phyloP scores from a whole-genome alignment of 2,888 invertebrate species.

The Heliconius sara region DNA sequence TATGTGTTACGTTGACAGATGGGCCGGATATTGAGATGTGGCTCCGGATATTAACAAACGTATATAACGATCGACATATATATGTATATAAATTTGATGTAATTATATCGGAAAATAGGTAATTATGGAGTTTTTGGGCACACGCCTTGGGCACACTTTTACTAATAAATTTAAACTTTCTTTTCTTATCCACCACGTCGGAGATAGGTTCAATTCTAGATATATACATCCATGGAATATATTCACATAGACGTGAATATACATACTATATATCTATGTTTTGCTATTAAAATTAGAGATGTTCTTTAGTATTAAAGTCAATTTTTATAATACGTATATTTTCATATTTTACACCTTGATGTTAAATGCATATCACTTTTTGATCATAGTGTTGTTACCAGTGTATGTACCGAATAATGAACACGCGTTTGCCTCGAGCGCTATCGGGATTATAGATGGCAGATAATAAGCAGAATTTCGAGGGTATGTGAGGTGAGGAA shows the following conservation, averaged over 20 bases:
- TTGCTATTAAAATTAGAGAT: too few relatives aligned
- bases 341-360: too few relatives aligned
- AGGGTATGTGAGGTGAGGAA: conserved; percentile 55
- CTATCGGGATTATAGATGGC: conserved; percentile 46
- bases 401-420: conserved; percentile 12
- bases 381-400: neutral
- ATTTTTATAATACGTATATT: too few relatives aligned
- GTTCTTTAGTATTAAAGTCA: too few relatives aligned
- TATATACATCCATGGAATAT: neutral
- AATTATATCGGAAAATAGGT: conserved; percentile 1
- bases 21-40: conserved; percentile 69
- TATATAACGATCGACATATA: conserved; percentile 37
- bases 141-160: too few relatives aligned
- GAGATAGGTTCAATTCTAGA: neutral
- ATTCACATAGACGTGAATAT: neutral
- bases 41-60: conserved; percentile 66
- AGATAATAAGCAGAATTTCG: conserved; percentile 48
- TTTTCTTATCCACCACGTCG: too few relatives aligned
- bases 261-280: too few relatives aligned
- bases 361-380: neutral
- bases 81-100: conserved; percentile 22
- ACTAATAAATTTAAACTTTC: too few relatives aligned
- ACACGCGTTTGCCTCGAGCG: conserved; percentile 19
- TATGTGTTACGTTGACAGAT: conserved; percentile 57
- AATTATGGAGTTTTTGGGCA: neutral